Conservation (phyloP, 2,797 vertebrate genomes). For the Eleutherodactylus coqui region DNA sequence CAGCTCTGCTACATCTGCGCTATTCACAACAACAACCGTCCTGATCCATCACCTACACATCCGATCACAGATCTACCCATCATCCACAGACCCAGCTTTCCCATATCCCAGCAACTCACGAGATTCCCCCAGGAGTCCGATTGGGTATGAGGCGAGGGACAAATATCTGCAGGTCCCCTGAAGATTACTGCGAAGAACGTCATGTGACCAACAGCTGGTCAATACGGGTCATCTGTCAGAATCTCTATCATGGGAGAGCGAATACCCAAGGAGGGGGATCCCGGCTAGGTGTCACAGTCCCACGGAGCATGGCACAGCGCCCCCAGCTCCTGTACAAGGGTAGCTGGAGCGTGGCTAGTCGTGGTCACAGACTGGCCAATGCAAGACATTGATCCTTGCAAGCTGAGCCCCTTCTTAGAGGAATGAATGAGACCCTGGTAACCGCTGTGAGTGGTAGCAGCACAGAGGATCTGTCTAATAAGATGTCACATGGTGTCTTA, state of each 20-base stretch:
- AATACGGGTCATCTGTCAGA: constrained; percentile 37
- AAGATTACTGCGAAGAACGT: constrained; percentile 51
- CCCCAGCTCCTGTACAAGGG: not conserved
- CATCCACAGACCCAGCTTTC: not conserved
- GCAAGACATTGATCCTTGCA: constrained; percentile 7
- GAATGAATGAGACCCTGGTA: constrained; percentile 27
- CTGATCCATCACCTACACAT: not conserved
- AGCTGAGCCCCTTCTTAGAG: not conserved
- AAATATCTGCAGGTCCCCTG: constrained; percentile 29
- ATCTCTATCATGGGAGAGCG: constrained; percentile 10
- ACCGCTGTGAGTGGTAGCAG: constrained; percentile 47
- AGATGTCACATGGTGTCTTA: constrained; percentile 23
- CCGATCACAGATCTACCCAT: not conserved
- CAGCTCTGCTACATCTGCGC: not conserved
- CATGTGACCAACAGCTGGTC: constrained; percentile 55
- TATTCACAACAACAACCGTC: not conserved
- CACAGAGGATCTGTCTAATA: constrained; percentile 33
- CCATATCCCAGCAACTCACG: not conserved
- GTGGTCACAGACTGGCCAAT: not conserved
- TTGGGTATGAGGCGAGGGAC: not conserved
- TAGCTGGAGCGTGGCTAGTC: not conserved
- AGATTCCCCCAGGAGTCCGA: not conserved
- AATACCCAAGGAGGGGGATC: constrained; percentile 27
- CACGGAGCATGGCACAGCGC: not conserved
- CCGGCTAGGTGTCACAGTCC: not conserved